Percentiles rank a stretch among this genome's conserved stretches.
Evolutionary conservation across 2,797 vertebrate genomes (phyloP).

Genomic region (Syndactyla subalaris): DNA sequence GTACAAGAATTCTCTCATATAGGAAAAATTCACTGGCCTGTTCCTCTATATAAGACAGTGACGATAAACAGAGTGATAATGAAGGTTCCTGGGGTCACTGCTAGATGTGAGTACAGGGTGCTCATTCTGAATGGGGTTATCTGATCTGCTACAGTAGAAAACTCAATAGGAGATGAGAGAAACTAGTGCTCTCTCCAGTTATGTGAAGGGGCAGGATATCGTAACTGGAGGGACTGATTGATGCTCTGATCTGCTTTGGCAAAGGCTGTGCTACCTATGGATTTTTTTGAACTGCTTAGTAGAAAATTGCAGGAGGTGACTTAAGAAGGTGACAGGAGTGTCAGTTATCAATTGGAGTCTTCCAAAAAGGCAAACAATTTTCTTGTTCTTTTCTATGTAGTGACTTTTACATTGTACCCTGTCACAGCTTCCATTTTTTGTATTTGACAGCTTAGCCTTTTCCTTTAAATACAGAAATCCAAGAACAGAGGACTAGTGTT

Average conservation of each 20-base stretch:
- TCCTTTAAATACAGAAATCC: slow-evolving; percentile 25
- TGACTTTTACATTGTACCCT: slow-evolving; percentile 24
- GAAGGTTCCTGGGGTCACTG: not conserved
- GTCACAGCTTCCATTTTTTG: not conserved
- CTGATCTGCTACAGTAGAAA: not conserved
- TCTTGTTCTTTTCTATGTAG: slow-evolving; percentile 25
- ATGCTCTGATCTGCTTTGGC: not conserved
- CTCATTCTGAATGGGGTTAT: not conserved
- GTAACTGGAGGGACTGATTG: not conserved
- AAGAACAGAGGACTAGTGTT: not conserved
- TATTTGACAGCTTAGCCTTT: slow-evolving; percentile 29
- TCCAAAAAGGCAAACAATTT: slow-evolving; percentile 5
- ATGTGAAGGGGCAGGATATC: fast-evolving
- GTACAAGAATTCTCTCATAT: not conserved
- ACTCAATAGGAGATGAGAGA: not conserved
- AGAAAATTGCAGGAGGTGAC: not conserved
- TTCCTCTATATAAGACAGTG: not conserved
- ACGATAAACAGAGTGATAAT: not conserved
- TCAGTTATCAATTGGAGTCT: slow-evolving; percentile 13
- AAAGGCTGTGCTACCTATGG: slow-evolving; percentile 4
- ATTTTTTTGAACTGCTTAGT: not conserved
- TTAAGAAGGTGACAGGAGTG: not conserved
- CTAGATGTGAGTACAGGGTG: not conserved
- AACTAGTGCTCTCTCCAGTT: not conserved
- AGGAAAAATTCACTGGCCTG: not conserved